phyloP scores from a whole-genome alignment of 2,888 invertebrate species.

The Bombylius major region DNA sequence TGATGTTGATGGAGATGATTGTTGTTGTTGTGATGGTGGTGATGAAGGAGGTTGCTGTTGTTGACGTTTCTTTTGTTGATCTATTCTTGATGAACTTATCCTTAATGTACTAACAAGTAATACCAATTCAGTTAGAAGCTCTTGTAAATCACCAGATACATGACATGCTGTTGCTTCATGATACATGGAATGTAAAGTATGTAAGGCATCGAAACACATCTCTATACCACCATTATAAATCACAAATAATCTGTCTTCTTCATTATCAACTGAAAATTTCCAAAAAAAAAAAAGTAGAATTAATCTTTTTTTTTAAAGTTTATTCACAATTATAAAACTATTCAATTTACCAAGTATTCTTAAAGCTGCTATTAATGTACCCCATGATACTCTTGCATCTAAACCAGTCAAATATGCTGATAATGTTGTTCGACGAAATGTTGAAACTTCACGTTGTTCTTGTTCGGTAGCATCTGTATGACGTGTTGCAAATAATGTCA shows the following conservation, averaged over 20 bases:
- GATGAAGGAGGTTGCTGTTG: constrained; percentile 29
- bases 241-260: constrained; percentile 78
- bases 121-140: constrained; percentile 65
- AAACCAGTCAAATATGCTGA: constrained; percentile 80
- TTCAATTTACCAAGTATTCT: constrained; percentile 50
- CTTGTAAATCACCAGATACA: constrained; percentile 70
- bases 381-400: constrained; percentile 86
- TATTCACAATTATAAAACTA: background rate
- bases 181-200: constrained; percentile 84
- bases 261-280: constrained; percentile 53
- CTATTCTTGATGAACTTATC: constrained; percentile 39
- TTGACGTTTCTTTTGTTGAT: constrained; percentile 29
- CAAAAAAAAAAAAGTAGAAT: background rate
- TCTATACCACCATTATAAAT: constrained; percentile 81
- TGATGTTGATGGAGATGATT: constrained; percentile 27
- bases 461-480: constrained; percentile 64
- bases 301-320: background rate
- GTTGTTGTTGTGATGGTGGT: constrained; percentile 25
- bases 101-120: constrained; percentile 60
- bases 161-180: constrained; percentile 87
- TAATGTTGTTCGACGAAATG: constrained; percentile 72
- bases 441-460: constrained; percentile 69
- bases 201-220: constrained; percentile 59
- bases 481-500: constrained; percentile 77
- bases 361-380: constrained; percentile 81